Percentiles rank a stretch among this genome's conserved stretches.
These are phyloP conservation scores for Sinonovacula constricta DNA, from an alignment of 1,140 invertebrate species.

Conservation along the genomic window DNA sequence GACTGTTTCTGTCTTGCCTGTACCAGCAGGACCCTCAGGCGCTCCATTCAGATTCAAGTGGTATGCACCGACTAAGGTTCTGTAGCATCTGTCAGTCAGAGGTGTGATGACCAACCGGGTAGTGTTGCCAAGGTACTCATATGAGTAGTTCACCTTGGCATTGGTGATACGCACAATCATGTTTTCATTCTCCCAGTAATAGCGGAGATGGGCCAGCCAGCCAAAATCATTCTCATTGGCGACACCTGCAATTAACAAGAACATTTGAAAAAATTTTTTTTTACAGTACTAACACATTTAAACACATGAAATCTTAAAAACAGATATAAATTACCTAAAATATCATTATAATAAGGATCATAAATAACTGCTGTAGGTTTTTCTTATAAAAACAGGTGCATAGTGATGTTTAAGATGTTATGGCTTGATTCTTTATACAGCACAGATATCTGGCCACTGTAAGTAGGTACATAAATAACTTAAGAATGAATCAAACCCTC, in stretches of 20 bases:
- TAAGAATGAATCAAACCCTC: not conserved
- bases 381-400: no score
- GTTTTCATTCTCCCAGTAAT: slow-evolving; percentile 79
- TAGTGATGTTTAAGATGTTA: no score
- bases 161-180: slow-evolving; percentile 77
- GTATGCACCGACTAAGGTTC: slow-evolving; percentile 75
- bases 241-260: slow-evolving; percentile 64
- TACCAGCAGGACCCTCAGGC: slow-evolving; percentile 79
- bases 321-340: no score
- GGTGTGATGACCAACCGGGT: slow-evolving; percentile 79
- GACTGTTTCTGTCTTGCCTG: slow-evolving; percentile 79
- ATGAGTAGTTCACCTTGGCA: slow-evolving; percentile 78
- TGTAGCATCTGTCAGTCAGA: slow-evolving; percentile 78
- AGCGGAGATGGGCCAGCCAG: slow-evolving; percentile 79
- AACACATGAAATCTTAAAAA: no score
- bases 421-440: no score
- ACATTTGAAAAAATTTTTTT: no score
- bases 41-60: slow-evolving; percentile 79
- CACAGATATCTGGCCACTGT: no score
- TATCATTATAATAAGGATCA: no score
- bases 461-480: no score
- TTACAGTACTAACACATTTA: no score
- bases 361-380: no score
- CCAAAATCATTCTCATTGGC: slow-evolving; percentile 78
- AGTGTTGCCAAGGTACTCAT: slow-evolving; percentile 79